Base-by-base conservation (phyloP, 2,797 vertebrate genomes). In the Cyclopterus lumpus region DNA sequence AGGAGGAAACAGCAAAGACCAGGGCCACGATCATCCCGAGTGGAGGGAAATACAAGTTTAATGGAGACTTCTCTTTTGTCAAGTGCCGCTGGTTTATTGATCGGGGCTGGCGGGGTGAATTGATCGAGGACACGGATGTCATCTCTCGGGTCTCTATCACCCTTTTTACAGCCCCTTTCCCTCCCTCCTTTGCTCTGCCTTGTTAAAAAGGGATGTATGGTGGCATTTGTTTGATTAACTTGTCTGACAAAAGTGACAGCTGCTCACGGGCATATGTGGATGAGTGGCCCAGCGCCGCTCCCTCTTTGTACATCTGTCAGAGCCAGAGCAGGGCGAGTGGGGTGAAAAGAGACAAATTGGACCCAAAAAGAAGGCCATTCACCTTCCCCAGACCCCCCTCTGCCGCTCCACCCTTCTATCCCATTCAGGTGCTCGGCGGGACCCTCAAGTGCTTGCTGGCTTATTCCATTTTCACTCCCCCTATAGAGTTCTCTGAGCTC, bases 161-260 rank as follows among this genome's bases (percentile, higher is more conserved):
- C 84, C 84, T 18, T 85, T 88, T 89, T 73, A 85, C 85, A 73
- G 65, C 81, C 84, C 84, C 94, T 95, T 93, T 93, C 81, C 58
- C 38, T 30, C 51, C 65, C 81, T 71, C 67, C 54, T 74, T 78
- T 73, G 71, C 80, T 80, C 49, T 34, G 83, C 77, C 88, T 84
- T 88, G 88, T 91, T 90, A 87, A 85, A 89, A 97, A 97, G 95
- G 95, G 95, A 95, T 96, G 96, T 98, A 97, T 96, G 97, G 96
- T 99, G 98, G 97, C 97, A 99, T 99, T 99, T 98, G 97, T 97
- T 97, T 99, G 97, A 99, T 99, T 99, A 99, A 99, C 97, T 99
- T 97, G 97, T 96, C 96, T 92, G 95, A 99, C 97, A 98, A 99
- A 99, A 98, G 97, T 98, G 97, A 98, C 98, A 99, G 98, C 98